Evolutionary conservation across 2,888 invertebrate genomes (phyloP).

Genomic region (Asteroscopus sphinx): DNA sequence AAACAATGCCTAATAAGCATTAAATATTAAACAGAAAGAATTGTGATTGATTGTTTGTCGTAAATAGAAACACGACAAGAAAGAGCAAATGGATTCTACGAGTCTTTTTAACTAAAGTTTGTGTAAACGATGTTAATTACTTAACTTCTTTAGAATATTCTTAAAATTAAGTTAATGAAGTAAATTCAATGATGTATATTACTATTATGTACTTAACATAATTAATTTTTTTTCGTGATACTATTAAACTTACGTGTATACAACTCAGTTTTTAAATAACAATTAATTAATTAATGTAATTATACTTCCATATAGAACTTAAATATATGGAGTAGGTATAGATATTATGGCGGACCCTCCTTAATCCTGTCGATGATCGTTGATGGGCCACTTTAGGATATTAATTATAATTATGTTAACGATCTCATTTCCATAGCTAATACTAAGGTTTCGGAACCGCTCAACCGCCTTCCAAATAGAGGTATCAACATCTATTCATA

Average conservation of each 20-base stretch:
- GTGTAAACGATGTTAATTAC: conserved; percentile 4
- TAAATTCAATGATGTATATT: conserved; percentile 19
- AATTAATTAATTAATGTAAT: conserved; percentile 52
- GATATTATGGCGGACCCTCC: conserved; percentile 43
- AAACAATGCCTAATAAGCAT: conserved; percentile 14
- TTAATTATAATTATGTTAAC: conserved; percentile 78
- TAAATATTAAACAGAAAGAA: conserved; percentile 12
- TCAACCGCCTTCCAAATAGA: conserved; percentile 59
- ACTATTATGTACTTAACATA: conserved; percentile 23
- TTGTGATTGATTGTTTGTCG: conserved; percentile 8
- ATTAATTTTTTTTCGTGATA: conserved; percentile 21
- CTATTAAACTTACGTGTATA: conserved; percentile 24
- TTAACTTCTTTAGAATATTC: conserved; percentile 7
- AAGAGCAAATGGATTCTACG: conserved; percentile 8
- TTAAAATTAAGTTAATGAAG: conserved; percentile 18
- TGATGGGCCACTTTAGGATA: conserved; percentile 67
- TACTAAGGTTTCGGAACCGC: conserved; percentile 64
- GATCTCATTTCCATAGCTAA: conserved; percentile 78
- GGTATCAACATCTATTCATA: conserved; percentile 49
- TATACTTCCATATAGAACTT: conserved; percentile 23
- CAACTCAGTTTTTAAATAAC: background rate
- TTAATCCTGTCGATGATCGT: conserved; percentile 61
- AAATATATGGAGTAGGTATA: conserved; percentile 31
- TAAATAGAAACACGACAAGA: conserved; percentile 15
- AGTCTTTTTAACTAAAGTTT: conserved; percentile 12